Base-by-base conservation (phyloP, 2,113 vertebrate genomes). In the Thamnaconus septentrionalis region DNA sequence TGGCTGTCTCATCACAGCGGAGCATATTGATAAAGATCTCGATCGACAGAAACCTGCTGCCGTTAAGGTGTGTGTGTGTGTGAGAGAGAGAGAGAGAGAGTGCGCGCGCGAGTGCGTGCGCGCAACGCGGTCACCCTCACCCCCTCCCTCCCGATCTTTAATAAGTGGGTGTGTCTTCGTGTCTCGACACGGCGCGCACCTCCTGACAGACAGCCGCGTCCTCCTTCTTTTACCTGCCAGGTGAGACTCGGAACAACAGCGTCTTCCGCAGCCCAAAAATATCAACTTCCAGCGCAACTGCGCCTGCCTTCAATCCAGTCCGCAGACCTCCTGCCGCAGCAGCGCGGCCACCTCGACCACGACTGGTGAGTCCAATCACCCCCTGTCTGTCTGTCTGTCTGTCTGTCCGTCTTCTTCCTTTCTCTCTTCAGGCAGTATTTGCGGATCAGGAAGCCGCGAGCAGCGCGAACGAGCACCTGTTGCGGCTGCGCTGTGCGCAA, bases 111-210 rank as follows among this genome's bases (percentile, higher is more conserved):
- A n/a, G n/a, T n/a, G n/a, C 18, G 18, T 31, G 18, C 18, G 18
- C 18, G 18, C 18, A 31, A 31, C 18, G 18, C 55, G 53, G 56
- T 44, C 12, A 5, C 41, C 8, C 42, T 41, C 48, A 51, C n/a
- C n/a, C 50, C 48, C 39, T 49, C 55, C 48, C 45, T 56, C 40
- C n/a, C 59, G 51, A 53, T 67, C 60, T 56, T 53, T 55, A 53
- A 69, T 64, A 42, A 72, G 80, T 84, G 76, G 85, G 87, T 73
- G 80, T 83, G 76, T 84, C 82, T 81, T 85, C 85, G 18, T 85
- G 86, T 90, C 87, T 81, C 64, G 73, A 90, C 89, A 90, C 82
- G 82, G 85, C 63, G 9, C 61, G 75, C 62, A 60, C 7, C 51
- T 41, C 51, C 75, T 82, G 76, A 83, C 61, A 76, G 80, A 79